These are phyloP conservation scores for Alfaro cultratus DNA, from an alignment of 2,797 vertebrate species.

Conservation along the genomic window DNA sequence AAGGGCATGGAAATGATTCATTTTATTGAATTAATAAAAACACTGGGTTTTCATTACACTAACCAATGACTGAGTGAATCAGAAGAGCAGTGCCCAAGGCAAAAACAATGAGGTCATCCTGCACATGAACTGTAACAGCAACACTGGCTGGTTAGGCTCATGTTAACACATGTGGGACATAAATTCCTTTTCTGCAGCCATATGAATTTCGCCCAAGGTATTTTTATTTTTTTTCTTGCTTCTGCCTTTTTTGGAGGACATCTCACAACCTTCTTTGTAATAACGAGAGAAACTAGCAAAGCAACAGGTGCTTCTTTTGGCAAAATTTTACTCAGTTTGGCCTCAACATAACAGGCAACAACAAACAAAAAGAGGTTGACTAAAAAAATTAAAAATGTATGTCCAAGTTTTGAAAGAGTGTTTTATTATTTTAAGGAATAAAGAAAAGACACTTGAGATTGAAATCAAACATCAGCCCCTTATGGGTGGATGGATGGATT, in stretches of 20 bases:
- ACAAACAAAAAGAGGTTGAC: conserved; percentile 13
- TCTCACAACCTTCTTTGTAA: conserved; percentile 5
- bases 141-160: conserved; percentile 26
- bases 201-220: conserved; percentile 29
- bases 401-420: background rate
- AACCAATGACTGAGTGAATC: conserved; percentile 30
- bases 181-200: conserved; percentile 45
- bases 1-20: background rate
- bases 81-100: conserved; percentile 29
- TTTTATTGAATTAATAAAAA: conserved; percentile 53
- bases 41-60: conserved; percentile 32
- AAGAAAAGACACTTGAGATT: background rate
- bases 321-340: conserved; percentile 17
- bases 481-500: background rate
- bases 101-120: conserved; percentile 56
- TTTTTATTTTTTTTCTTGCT: conserved; percentile 14
- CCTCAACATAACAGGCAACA: background rate
- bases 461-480: background rate
- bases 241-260: conserved; percentile 21
- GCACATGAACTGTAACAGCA: conserved; percentile 45
- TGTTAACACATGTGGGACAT: conserved; percentile 62
- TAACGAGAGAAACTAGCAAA: conserved; percentile 25
- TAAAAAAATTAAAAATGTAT: conserved; percentile 13
- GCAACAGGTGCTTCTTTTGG: conserved; percentile 6
- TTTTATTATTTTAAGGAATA: background rate